phyloP scores from a whole-genome alignment of 2,113 vertebrate genomes.

The Proteles cristata region DNA sequence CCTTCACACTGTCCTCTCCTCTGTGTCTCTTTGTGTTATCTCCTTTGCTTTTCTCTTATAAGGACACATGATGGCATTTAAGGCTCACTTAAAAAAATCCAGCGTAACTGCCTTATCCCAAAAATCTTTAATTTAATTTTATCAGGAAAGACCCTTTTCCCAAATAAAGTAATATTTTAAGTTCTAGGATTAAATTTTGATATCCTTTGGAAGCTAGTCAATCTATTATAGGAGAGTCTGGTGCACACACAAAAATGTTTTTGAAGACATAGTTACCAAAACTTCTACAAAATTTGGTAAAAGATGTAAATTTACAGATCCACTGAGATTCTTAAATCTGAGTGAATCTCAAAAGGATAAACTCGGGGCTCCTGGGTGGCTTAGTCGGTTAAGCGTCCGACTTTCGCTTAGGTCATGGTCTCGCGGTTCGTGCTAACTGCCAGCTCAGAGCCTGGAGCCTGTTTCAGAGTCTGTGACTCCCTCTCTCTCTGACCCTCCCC shows the following conservation, averaged over 20 bases:
- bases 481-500: too few species aligned
- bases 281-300: not conserved
- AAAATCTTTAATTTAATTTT: not conserved
- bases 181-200: not conserved
- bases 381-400: too few species aligned
- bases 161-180: not conserved
- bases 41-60: not conserved
- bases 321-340: not conserved
- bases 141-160: not conserved
- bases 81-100: not conserved
- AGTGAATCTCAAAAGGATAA: not conserved
- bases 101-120: not conserved
- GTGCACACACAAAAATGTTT: not conserved
- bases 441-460: too few species aligned
- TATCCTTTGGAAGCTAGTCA: not conserved
- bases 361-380: too few species aligned
- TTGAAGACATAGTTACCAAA: not conserved
- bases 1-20: not conserved
- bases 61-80: not conserved
- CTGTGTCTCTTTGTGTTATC: not conserved
- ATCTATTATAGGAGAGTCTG: not conserved
- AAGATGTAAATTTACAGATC: not conserved
- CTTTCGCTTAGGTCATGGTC: too few species aligned
- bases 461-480: too few species aligned
- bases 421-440: too few species aligned